Evolutionary conservation across 2,797 vertebrate species (phyloP).

Genomic region (Pseudochromis fuscus): DNA sequence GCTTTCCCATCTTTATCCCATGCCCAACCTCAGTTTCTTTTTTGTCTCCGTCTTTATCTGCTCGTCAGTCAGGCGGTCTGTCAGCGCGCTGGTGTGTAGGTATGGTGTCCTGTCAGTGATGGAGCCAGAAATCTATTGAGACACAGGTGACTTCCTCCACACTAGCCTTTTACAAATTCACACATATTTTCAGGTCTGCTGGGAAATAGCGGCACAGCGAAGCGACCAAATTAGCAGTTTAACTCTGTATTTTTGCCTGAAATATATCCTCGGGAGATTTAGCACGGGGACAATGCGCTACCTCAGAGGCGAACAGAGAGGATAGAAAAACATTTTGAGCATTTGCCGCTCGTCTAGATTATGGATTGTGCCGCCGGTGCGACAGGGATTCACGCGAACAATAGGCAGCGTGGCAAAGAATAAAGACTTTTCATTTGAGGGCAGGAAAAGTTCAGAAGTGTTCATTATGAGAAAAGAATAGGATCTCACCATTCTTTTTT

Average conservation of each 20-base stretch:
- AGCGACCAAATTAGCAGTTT: slow-evolving; percentile 69
- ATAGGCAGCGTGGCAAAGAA: slow-evolving; percentile 58
- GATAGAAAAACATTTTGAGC: slow-evolving; percentile 29
- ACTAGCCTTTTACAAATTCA: slow-evolving; percentile 71
- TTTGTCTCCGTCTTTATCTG: slow-evolving; percentile 65
- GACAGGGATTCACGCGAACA: slow-evolving; percentile 62
- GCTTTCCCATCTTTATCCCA: slow-evolving; percentile 63
- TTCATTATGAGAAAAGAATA: slow-evolving; percentile 81
- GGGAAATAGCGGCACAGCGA: slow-evolving; percentile 60
- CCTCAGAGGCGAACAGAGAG: slow-evolving; percentile 44
- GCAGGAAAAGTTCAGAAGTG: slow-evolving; percentile 80
- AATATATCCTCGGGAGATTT: slow-evolving; percentile 69
- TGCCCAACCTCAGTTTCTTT: slow-evolving; percentile 41
- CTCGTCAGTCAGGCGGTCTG: slow-evolving; percentile 62
- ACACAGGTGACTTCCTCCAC: slow-evolving; percentile 65
- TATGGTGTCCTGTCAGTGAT: slow-evolving; percentile 66
- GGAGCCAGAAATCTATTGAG: slow-evolving; percentile 63
- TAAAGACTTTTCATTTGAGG: slow-evolving; percentile 72
- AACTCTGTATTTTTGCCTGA: slow-evolving; percentile 57
- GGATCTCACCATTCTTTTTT: slow-evolving; percentile 78
- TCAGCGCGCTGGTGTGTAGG: slow-evolving; percentile 51
- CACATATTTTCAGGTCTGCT: slow-evolving; percentile 58
- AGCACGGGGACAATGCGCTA: slow-evolving; percentile 59
- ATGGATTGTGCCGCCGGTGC: slow-evolving; percentile 48
- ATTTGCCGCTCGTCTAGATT: slow-evolving; percentile 56